Evolutionary conservation across 2,888 invertebrate genomes (phyloP), one percentile per base, ranked within the genome.

Genomic region (Tromatobia lineatoria): DNA sequence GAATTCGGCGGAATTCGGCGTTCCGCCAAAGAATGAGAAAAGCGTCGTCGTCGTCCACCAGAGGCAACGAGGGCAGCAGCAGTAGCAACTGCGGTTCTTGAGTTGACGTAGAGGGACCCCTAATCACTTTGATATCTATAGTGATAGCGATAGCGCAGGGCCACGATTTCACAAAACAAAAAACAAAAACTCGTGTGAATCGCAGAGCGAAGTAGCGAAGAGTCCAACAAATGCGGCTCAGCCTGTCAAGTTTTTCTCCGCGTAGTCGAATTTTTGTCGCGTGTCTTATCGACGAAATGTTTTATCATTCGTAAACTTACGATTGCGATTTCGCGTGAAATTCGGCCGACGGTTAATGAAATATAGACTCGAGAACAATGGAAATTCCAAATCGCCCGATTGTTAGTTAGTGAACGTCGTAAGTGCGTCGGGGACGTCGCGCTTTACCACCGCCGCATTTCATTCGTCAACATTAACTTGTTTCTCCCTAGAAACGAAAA

Each of bases 71-170:
- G n/a, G n/a, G 7, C 50, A 18, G 50, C 50, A 38, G 50, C 50
- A 18, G 18, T n/a, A 7, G 3, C 47, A 1, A 15, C 50, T n/a
- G 54, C 54, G 23, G 23, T 54, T 54, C 23, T 54, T 23, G 54
- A 54, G 23, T 54, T 23, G 23, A 54, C 54, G 23, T 54, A 54
- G 11, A 54, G 54, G 54, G 23, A 23, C 23, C 54, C 20, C 54
- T 54, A 54, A 54, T 54, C 54, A 54, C 54, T 20, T 54, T 20
- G 54, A 11, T 54, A 20, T 54, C 54, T 54, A 54, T 54, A 54
- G 54, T 20, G 20, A 23, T 54, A 54, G 20, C 3, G 23, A 23
- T 47, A 18, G 2, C 54, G 18, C 7, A 8, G 50, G 18, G 18
- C 11, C 8, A 20, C 54, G 54, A 20, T 20, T 54, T 20, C 20